Percentiles rank a stretch among this genome's conserved stretches.
phyloP scores from a whole-genome alignment of 1,140 invertebrate genomes.

The Frieseomelitta varia region DNA sequence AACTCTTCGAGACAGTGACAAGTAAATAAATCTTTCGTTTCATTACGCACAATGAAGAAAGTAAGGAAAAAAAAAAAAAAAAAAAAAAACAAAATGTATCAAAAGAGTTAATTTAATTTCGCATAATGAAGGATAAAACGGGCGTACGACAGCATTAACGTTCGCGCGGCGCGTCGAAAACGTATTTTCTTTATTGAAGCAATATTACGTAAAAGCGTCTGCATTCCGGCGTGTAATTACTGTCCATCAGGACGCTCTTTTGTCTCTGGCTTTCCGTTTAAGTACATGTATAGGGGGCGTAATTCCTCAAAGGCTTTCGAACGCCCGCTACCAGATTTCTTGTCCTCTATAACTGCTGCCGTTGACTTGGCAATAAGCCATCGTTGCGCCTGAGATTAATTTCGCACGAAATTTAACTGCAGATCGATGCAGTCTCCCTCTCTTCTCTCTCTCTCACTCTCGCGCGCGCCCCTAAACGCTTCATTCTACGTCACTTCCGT shows the following conservation, averaged over 20 bases:
- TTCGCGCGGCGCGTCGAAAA: slow-evolving; percentile 8
- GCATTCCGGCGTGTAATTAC: slow-evolving; percentile 54
- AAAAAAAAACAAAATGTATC: neutral
- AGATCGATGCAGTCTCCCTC: slow-evolving; percentile 34
- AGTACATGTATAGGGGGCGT: slow-evolving; percentile 49
- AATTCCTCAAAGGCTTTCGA: slow-evolving; percentile 63
- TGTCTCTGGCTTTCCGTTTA: slow-evolving; percentile 45
- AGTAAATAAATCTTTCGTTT: no score
- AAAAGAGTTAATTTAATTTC: slow-evolving; percentile 33
- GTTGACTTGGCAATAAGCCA: slow-evolving; percentile 66
- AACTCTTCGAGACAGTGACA: neutral
- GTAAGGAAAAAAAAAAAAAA: neutral
- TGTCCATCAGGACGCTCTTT: slow-evolving; percentile 61
- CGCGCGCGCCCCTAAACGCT: slow-evolving; percentile 16
- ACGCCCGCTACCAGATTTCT: slow-evolving; percentile 58
- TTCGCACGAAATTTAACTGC: slow-evolving; percentile 60
- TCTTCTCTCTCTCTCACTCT: neutral
- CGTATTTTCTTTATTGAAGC: slow-evolving; percentile 54
- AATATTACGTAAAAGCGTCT: slow-evolving; percentile 38
- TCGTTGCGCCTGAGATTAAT: slow-evolving; percentile 60
- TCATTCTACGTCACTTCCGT: slow-evolving; percentile 20
- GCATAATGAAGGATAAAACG: neutral
- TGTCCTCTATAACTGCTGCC: slow-evolving; percentile 58
- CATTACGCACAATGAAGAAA: no score
- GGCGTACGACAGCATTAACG: slow-evolving; percentile 6